Conservation (phyloP, 2,113 vertebrate genomes). For the Albula glossodonta region DNA sequence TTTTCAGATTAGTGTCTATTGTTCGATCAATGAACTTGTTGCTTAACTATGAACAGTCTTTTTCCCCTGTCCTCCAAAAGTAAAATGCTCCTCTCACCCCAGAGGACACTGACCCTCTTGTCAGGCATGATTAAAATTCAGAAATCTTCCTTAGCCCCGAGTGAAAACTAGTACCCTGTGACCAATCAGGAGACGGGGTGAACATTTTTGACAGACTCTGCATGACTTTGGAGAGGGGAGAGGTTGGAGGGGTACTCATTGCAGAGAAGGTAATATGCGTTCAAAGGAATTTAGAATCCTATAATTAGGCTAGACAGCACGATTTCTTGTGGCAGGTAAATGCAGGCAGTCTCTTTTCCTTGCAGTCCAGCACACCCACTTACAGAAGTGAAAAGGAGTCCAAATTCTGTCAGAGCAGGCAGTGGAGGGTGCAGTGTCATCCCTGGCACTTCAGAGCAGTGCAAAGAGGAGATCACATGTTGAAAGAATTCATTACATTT, state of each 20-base stretch:
- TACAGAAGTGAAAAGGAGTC: neutral
- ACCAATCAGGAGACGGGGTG: conserved; percentile 25
- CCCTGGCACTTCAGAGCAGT: neutral
- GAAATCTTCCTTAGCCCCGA: conserved; percentile 38
- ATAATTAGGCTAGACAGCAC: neutral
- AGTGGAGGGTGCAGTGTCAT: neutral
- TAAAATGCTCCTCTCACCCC: neutral
- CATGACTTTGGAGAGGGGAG: neutral
- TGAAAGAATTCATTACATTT: neutral
- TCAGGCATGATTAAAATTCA: conserved; percentile 41
- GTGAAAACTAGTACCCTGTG: conserved; percentile 36
- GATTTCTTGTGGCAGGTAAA: neutral
- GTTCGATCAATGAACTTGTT: neutral
- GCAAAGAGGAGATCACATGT: neutral
- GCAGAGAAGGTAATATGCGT: neutral
- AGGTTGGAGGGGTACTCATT: neutral
- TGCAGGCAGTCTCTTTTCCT: neutral
- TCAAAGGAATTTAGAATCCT: neutral
- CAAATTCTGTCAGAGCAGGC: neutral
- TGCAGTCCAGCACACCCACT: neutral
- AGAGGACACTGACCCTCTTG: conserved; percentile 17
- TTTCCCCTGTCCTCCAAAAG: neutral
- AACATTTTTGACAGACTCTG: neutral
- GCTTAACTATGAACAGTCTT: neutral
- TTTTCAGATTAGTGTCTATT: too few relatives aligned